Evolutionary conservation across 2,113 vertebrate species (phyloP), one percentile per base, ranked within the genome.

Genomic region (Indicator maculatus): DNA sequence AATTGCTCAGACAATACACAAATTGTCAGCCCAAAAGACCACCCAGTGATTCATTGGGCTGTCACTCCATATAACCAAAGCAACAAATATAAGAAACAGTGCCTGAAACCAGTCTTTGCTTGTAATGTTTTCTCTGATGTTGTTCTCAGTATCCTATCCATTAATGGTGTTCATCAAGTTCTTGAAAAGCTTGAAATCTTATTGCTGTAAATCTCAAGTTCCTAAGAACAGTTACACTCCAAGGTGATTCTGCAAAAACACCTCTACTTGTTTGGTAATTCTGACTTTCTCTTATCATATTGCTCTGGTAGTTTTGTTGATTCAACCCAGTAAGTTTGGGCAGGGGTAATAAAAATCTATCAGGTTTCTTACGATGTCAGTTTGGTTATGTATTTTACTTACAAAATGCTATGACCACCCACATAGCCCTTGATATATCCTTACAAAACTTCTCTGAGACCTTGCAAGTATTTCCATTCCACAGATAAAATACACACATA

Each of bases 41-140:
- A 81, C 70, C 65, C 76, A 63, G 66, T 96, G 94, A 96, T 97
- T 90, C 94, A 97, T 92, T 92, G 90, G 95, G 86, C 80, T 96
- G 95, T 95, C 96, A 95, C 61, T 94, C 76, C n/a, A 23, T 38
- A 84, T 97, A 91, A 93, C 73, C 41, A 72, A 84, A 92, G 88
- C 83, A 94, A 95, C 95, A 96, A 95, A 96, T 96, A 95, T 6
- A 83, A 69, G 61, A 83, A 89, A 88, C n/a, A 56, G 58, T 65
- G 44, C 55, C 61, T 84, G 76, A 77, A 95, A 94, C 28, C 30
- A 88, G 45, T 69, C 83, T 93, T 86, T 3, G 2, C 38, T 64
- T 91, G 36, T 74, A 83, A 91, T 83, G 67, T 56, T 64, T 85
- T 87, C 55, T 91, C 63, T 82, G 30, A 60, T 85, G 38, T 50